These are phyloP conservation scores for Struthio camelus DNA, from an alignment of 2,113 vertebrate species.

Conservation along the genomic window DNA sequence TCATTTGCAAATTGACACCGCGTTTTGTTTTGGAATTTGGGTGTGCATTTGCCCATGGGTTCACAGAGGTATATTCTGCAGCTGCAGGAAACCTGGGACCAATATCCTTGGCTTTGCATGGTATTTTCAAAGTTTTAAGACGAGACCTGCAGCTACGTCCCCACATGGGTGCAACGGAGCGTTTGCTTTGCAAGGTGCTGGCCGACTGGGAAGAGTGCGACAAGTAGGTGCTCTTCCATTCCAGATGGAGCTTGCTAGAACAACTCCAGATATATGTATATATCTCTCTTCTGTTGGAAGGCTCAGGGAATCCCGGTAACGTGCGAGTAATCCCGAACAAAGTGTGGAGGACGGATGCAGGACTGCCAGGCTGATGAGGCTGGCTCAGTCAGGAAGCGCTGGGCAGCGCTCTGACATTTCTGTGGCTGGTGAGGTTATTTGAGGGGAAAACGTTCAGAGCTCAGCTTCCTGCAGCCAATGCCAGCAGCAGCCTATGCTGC, in stretches of 20 bases:
- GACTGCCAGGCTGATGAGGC: background rate
- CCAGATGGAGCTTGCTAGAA: background rate
- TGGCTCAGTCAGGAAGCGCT: background rate
- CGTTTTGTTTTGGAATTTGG: background rate
- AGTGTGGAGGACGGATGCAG: background rate
- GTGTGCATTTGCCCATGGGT: background rate
- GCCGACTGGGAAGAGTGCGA: background rate
- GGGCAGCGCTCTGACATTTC: constrained; percentile 47
- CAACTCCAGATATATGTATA: background rate
- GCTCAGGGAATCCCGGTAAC: background rate
- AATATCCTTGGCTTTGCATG: accelerated
- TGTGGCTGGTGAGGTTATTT: constrained; percentile 46
- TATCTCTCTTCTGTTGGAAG: accelerated
- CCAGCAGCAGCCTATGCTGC: background rate
- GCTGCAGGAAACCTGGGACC: background rate
- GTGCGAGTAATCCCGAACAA: background rate
- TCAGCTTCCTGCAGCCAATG: background rate
- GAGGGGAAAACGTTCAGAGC: constrained; percentile 18
- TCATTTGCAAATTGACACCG: background rate
- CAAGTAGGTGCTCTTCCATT: background rate
- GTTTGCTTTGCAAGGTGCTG: background rate
- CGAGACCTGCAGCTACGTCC: background rate
- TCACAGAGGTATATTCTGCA: background rate
- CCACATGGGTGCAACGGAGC: background rate
- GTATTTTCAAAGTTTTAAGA: background rate